Evolutionary conservation across 1,140 invertebrate species (phyloP).

Genomic region (Dysdera silvatica): DNA sequence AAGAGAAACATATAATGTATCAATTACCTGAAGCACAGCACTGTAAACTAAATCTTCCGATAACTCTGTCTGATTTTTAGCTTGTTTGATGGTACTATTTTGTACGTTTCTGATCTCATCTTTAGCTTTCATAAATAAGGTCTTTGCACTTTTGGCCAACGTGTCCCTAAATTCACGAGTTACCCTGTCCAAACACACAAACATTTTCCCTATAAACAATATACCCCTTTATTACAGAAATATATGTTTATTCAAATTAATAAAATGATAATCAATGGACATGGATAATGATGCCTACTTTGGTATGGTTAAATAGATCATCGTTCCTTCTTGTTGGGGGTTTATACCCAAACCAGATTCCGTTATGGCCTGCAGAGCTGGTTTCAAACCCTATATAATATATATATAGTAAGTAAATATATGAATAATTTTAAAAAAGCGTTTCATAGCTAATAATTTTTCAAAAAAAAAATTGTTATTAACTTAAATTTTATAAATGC

Average conservation of each 20-base stretch:
- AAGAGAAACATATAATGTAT: not conserved
- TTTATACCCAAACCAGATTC: conserved; percentile 83
- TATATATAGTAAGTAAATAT: too few relatives aligned
- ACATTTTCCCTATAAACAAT: too few relatives aligned
- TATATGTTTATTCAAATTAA: not conserved
- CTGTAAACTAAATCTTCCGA: conserved; percentile 59
- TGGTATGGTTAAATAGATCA: conserved; percentile 74
- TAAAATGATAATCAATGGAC: not conserved
- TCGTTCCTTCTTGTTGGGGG: conserved; percentile 89
- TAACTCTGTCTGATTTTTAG: conserved; percentile 52
- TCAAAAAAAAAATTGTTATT: not conserved
- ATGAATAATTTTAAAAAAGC: not conserved
- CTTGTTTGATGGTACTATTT: conserved; percentile 59
- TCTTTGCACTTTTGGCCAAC: conserved; percentile 77
- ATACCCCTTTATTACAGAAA: too few relatives aligned
- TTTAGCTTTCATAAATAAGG: conserved; percentile 66
- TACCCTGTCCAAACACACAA: conserved; percentile 50
- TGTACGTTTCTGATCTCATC: conserved; percentile 69
- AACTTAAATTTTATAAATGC: not conserved
- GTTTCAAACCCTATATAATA: conserved; percentile 57
- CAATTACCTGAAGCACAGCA: conserved; percentile 53
- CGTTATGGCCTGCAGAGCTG: conserved; percentile 62
- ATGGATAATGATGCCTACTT: conserved; percentile 54
- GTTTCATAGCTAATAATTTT: not conserved
- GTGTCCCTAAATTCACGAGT: conserved; percentile 84